Percentiles rank a stretch among this genome's conserved stretches.
Conservation (phyloP, 2,797 vertebrate species). For the Channallabes apus region DNA sequence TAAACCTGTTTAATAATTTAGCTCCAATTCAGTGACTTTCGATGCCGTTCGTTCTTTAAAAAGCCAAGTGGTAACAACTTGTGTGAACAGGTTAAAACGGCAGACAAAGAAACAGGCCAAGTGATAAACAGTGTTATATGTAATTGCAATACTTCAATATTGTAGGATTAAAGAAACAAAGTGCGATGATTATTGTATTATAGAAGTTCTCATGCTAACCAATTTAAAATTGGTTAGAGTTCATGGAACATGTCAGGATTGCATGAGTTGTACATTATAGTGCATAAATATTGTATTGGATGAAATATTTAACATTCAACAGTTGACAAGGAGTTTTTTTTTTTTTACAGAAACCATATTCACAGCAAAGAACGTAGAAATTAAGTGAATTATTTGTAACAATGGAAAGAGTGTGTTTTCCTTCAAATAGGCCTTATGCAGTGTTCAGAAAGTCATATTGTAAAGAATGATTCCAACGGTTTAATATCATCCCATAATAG, state of each 20-base stretch:
- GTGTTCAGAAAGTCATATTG: neutral
- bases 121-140: too few relatives aligned
- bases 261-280: too few relatives aligned
- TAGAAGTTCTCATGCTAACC: too few relatives aligned
- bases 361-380: neutral
- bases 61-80: neutral
- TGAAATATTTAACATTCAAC: neutral
- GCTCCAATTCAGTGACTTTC: neutral
- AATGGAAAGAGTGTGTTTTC: neutral
- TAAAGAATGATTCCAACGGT: neutral
- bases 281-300: neutral
- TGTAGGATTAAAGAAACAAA: too few relatives aligned
- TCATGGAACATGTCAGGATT: too few relatives aligned
- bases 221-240: too few relatives aligned
- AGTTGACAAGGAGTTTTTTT: neutral
- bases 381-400: neutral
- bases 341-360: neutral
- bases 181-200: too few relatives aligned
- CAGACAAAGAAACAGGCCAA: neutral
- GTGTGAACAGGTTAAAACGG: neutral
- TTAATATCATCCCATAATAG: too few relatives aligned
- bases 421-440: neutral
- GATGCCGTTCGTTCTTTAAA: slow-evolving; percentile 5
- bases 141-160: too few relatives aligned
- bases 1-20: slow-evolving; percentile 10